These are phyloP conservation scores for Archilochus colubris DNA, from an alignment of 2,113 vertebrate genomes.

Conservation along the genomic window DNA sequence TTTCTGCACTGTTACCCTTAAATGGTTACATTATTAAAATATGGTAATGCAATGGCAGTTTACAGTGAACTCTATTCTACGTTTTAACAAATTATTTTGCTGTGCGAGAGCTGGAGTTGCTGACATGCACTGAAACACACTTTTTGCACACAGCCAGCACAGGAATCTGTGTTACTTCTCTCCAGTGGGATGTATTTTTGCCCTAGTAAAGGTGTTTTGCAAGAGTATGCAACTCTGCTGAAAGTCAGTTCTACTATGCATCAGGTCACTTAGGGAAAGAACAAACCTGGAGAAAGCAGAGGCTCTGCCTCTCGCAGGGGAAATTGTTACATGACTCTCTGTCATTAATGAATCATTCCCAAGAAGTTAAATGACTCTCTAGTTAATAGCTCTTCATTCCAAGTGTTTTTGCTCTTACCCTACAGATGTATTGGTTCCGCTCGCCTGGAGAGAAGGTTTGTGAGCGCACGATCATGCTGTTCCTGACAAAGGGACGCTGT, in stretches of 20 bases:
- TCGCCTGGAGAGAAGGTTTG: constrained; percentile 88
- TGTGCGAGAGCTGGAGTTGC: not conserved
- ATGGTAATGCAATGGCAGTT: constrained; percentile 15
- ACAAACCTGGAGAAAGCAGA: not conserved
- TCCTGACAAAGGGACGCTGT: constrained; percentile 79
- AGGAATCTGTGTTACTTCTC: not conserved
- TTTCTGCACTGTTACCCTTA: constrained; percentile 29
- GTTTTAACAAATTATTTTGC: constrained; percentile 32
- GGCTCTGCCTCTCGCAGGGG: not conserved
- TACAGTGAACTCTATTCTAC: constrained; percentile 14
- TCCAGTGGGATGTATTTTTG: not conserved
- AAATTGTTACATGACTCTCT: not conserved
- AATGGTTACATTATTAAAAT: constrained; percentile 35
- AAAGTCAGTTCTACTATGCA: not conserved
- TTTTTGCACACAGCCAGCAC: not conserved
- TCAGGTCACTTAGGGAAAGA: not conserved
- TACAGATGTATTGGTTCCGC: constrained; percentile 85
- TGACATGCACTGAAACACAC: not conserved
- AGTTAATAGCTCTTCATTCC: not conserved
- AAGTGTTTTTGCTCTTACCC: constrained; percentile 75
- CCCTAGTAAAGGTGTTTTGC: not conserved
- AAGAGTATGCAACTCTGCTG: not conserved
- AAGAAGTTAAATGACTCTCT: constrained; percentile 31
- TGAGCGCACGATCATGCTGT: constrained; percentile 85
- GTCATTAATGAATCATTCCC: constrained; percentile 8